phyloP scores from a whole-genome alignment of 2,113 vertebrate genomes.

The Eptesicus fuscus region DNA sequence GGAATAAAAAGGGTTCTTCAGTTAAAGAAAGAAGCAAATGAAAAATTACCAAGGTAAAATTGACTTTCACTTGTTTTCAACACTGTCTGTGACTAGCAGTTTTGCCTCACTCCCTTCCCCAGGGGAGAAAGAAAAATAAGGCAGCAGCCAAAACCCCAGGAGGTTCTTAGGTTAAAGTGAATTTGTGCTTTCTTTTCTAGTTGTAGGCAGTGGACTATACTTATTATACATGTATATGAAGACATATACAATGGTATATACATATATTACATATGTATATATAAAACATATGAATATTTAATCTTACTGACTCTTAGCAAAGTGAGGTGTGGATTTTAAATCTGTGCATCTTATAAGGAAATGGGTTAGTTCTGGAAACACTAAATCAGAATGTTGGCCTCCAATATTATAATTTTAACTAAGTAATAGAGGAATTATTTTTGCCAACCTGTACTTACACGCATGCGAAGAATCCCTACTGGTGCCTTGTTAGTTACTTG shows the following conservation, averaged over 20 bases:
- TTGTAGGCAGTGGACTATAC: not conserved
- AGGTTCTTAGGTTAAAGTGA: not conserved
- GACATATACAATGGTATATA: not conserved
- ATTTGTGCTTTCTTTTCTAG: not conserved
- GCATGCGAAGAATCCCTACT: not conserved
- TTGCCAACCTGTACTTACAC: not conserved
- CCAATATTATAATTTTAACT: not conserved
- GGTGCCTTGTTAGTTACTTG: not conserved
- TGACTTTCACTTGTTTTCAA: constrained; percentile 35
- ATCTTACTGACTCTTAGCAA: not conserved
- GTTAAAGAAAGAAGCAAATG: constrained; percentile 41
- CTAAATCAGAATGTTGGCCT: not conserved
- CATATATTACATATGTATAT: not conserved
- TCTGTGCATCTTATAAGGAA: not conserved
- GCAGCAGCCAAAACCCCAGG: not conserved
- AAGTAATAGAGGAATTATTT: constrained; percentile 17
- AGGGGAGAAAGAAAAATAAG: not conserved
- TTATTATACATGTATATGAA: not conserved
- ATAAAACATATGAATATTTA: not conserved
- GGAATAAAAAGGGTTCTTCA: not conserved
- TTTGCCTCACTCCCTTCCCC: not conserved
- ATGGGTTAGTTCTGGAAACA: not conserved
- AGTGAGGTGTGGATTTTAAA: not conserved
- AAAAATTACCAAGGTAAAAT: constrained; percentile 61
- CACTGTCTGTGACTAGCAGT: not conserved